A percentile compares a stretch with the other conserved stretches of the same genome.
These are phyloP conservation scores for Dendrolimus pini DNA, from an alignment of 2,888 invertebrate species.

Conservation along the genomic window DNA sequence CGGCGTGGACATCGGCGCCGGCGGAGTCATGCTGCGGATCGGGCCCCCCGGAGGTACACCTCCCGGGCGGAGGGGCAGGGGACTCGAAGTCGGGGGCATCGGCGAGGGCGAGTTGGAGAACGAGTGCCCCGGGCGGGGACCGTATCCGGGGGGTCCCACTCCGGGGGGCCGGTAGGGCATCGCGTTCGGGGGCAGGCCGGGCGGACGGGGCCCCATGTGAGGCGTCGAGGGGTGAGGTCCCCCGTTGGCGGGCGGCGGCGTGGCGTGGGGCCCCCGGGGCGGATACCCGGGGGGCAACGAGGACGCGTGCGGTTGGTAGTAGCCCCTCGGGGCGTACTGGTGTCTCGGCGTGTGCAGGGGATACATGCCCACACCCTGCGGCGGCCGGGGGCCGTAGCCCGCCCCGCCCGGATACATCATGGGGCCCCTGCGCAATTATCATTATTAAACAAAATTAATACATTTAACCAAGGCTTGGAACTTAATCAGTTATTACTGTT, in stretches of 20 bases:
- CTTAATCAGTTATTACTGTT: too few relatives aligned
- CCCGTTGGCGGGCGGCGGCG: conserved; percentile 36
- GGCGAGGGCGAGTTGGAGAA: conserved; percentile 10
- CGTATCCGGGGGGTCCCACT: conserved; percentile 3
- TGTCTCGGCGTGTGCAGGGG: conserved; percentile 16
- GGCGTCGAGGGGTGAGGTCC: conserved; percentile 27
- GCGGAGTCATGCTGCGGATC: conserved; percentile 10
- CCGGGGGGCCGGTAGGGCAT: conserved; percentile 16
- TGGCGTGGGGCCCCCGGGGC: conserved; percentile 1
- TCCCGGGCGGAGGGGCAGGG: neutral
- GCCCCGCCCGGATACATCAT: conserved; percentile 56
- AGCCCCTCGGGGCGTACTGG: conserved; percentile 36
- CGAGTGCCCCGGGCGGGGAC: conserved; percentile 10
- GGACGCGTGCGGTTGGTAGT: conserved; percentile 20
- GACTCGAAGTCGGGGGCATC: conserved; percentile 6
- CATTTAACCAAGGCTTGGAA: neutral
- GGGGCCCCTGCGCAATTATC: conserved; percentile 29
- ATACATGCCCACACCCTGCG: conserved; percentile 41
- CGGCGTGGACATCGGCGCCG: conserved; percentile 15
- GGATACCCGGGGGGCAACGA: conserved; percentile 19
- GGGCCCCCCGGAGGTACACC: conserved; percentile 10
- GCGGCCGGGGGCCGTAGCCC: conserved; percentile 38
- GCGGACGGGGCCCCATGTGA: conserved; percentile 9
- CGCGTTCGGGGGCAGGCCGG: conserved; percentile 2
- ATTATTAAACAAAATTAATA: conserved; percentile 17